Base-by-base conservation (phyloP, 92 coral and sea anemone species). In the Ricordea florida region DNA sequence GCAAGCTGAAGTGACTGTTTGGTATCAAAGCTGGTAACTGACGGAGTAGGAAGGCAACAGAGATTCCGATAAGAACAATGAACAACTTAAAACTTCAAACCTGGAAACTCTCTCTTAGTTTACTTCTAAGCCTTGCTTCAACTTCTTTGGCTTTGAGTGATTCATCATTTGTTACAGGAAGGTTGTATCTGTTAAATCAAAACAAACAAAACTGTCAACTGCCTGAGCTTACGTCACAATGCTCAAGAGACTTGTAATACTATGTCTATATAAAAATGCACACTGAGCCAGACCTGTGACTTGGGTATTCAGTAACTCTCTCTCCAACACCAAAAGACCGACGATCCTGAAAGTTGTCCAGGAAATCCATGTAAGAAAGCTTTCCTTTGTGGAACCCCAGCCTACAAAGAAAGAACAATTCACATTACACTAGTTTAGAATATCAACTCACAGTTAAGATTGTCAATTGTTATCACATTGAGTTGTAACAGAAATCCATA, bases 361-460 rank as follows among this genome's bases (percentile, higher is more conserved):
- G 16, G 76, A 94, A 94, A 45, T 87, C 91, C 69, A 85, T 66
- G 70, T 92, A 94, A 8, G 92, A 59, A 31, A 92, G 70, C 42
- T 89, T 94, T 21, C 96, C 97, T 73, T 88, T 85, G 75, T 86
- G 93, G 65, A 94, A 94, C 1, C 98, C 97, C 50, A 94, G 88
- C 41, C 98, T 91, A 32, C 24, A 18, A 24, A 18, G 9, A 28
- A 59, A 10, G 0, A 20, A 25, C 23, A 25, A 60, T 3, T 8
- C 44, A 2, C 23, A 25, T 4, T 29, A n/a, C n/a, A n/a, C n/a
- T n/a, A n/a, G n/a, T n/a, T n/a, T n/a, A n/a, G n/a, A n/a, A n/a
- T n/a, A n/a, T n/a, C n/a, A n/a, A n/a, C n/a, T n/a, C n/a, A n/a
- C n/a, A n/a, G n/a, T n/a, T n/a, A n/a, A n/a, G n/a, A n/a, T n/a